Base-by-base conservation (phyloP, 1,140 invertebrate genomes). In the Ganaspis sp. region DNA sequence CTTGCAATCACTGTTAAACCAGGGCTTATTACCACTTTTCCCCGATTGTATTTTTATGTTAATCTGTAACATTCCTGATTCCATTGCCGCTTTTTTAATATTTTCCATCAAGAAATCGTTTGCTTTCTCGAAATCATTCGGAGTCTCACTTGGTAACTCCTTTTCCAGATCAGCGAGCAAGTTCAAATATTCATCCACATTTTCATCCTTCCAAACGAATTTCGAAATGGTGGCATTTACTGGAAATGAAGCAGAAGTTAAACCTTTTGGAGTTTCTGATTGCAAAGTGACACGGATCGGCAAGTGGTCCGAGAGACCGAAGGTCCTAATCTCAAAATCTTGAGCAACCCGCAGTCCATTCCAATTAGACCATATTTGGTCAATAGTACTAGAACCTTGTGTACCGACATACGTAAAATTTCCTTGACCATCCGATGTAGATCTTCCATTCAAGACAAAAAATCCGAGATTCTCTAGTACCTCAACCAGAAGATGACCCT, bases 251-350 rank as follows among this genome's bases (percentile, higher is more conserved):
- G n/a, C n/a, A n/a, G n/a, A n/a, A n/a, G n/a, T n/a, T n/a, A n/a
- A n/a, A n/a, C n/a, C n/a, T n/a, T n/a, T n/a, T n/a, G n/a, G n/a
- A n/a, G n/a, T n/a, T n/a, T n/a, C n/a, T n/a, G n/a, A n/a, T n/a
- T n/a, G n/a, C n/a, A n/a, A n/a, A n/a, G n/a, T 9, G 21, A 2
- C 15, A 12, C 42, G 21, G n/a, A 71, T 17, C 21, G 70, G 38
- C 21, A 71, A 40, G 70, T 71, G 70, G 21, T 71, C 70, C 11
- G 38, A 71, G n/a, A 71, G 17, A 3, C 38, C 70, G n/a, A 45
- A 23, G 19, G 40, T n/a, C 17, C n/a, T 19, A 17, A 42, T n/a
- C 21, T 42, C 1, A 12, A 71, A 42, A 23, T 71, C 70, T 1
- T 4, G 12, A 8, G 17, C 12, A 42, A n/a, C 8, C 1, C 12